phyloP scores from a whole-genome alignment of 2,113 vertebrate genomes.

The Coreoperca whiteheadi region DNA sequence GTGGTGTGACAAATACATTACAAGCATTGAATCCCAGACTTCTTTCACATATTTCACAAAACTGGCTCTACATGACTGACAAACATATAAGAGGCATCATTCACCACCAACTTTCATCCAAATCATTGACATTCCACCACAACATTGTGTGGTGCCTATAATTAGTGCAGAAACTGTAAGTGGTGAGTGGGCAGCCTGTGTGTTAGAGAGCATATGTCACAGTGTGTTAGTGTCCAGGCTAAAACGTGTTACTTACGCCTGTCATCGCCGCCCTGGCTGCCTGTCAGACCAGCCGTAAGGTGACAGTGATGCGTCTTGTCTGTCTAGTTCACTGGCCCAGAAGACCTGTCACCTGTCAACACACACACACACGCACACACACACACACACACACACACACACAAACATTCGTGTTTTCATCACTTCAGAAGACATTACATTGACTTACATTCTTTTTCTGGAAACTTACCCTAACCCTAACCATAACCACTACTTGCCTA shows the following conservation, averaged over 20 bases:
- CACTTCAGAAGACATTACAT: too few relatives aligned
- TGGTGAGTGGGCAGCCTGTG: slow-evolving; percentile 59
- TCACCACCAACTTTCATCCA: slow-evolving; percentile 24
- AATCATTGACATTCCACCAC: slow-evolving; percentile 33
- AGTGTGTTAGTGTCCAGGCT: slow-evolving; percentile 65
- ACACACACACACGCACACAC: slow-evolving; percentile 17
- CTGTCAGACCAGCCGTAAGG: slow-evolving; percentile 70
- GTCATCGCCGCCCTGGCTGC: slow-evolving; percentile 69
- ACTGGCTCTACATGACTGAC: slow-evolving; percentile 1
- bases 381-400: slow-evolving; percentile 32
- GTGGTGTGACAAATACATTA: slow-evolving; percentile 36
- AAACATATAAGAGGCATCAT: slow-evolving; percentile 7
- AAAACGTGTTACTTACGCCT: slow-evolving; percentile 80
- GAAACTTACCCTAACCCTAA: too few relatives aligned
- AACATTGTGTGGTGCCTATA: slow-evolving; percentile 39
- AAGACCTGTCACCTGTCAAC: slow-evolving; percentile 77
- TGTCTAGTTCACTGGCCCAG: slow-evolving; percentile 74
- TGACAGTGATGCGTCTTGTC: slow-evolving; percentile 78
- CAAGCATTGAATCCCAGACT: neutral
- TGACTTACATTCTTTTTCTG: too few relatives aligned
- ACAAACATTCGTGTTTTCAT: neutral
- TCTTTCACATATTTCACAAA: neutral
- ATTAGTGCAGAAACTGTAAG: slow-evolving; percentile 60
- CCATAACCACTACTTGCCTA: too few relatives aligned
- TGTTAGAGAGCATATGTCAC: slow-evolving; percentile 71